Evolutionary conservation across 2,888 invertebrate genomes (phyloP).

Genomic region (Bruchidius siliquastri): DNA sequence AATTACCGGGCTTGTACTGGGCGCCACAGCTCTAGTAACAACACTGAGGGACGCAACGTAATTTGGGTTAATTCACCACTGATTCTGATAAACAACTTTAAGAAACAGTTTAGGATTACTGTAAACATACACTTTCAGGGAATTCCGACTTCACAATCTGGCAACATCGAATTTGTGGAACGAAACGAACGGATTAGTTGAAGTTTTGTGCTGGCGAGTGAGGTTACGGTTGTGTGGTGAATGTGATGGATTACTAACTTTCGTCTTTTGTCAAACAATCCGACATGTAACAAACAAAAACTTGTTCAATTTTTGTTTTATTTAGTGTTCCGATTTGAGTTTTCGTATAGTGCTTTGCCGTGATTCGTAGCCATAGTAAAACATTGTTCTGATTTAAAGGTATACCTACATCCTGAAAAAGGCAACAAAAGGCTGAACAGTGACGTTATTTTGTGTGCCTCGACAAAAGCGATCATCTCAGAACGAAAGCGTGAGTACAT

Average conservation of each 20-base stretch:
- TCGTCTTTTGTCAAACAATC: neutral
- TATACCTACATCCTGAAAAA: neutral
- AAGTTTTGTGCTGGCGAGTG: neutral
- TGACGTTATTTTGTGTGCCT: conserved; percentile 59
- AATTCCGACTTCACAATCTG: neutral
- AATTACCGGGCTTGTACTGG: no score
- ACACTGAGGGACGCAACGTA: no score
- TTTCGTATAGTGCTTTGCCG: neutral
- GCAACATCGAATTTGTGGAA: neutral
- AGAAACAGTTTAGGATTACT: no score
- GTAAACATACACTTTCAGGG: neutral
- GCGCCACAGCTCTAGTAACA: no score
- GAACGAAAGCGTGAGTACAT: conserved; percentile 52
- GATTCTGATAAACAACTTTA: no score
- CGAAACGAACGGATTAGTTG: neutral
- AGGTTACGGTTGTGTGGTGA: neutral
- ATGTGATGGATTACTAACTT: neutral
- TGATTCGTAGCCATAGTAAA: neutral
- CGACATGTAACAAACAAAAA: neutral
- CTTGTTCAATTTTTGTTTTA: neutral
- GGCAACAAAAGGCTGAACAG: conserved; percentile 37
- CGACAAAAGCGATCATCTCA: conserved; percentile 57
- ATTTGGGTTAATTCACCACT: no score
- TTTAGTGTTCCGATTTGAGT: neutral
- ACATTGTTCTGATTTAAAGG: conserved; percentile 1